Conservation (phyloP, 2,113 vertebrate species). For the Chinchilla lanigera region DNA sequence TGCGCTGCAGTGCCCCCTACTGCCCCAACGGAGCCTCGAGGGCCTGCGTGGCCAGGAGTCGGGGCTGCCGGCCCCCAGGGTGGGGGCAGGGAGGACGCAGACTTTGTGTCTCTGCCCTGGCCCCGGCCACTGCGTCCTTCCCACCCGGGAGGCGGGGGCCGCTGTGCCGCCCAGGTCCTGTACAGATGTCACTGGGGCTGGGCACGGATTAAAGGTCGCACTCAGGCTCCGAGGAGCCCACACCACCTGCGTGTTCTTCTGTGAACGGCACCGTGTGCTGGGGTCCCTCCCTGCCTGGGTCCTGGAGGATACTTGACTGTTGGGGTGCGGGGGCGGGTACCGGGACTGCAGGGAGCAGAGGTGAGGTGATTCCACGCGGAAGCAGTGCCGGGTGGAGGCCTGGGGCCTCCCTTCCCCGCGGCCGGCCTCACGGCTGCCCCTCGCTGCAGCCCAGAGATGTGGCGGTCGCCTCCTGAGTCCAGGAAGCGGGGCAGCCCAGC, state of each 20-base stretch:
- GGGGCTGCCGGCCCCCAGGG: not conserved
- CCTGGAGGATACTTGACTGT: not conserved
- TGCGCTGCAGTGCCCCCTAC: not conserved
- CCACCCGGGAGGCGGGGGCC: not conserved
- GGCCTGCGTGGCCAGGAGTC: not conserved
- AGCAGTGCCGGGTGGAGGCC: not conserved
- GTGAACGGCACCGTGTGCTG: not conserved
- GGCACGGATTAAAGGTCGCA: constrained; percentile 70
- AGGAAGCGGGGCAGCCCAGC: not conserved
- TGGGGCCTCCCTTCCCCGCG: not conserved
- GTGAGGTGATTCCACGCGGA: not conserved
- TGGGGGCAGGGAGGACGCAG: not conserved
- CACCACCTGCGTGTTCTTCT: not conserved
- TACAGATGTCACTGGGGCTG: constrained; percentile 68
- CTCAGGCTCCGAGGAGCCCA: constrained; percentile 69
- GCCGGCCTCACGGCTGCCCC: too few relatives aligned
- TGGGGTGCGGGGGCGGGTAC: too few relatives aligned
- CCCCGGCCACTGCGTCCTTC: not conserved
- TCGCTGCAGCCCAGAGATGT: too few relatives aligned
- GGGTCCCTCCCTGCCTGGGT: not conserved
- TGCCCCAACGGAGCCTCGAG: not conserved
- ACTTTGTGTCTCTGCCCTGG: constrained; percentile 16
- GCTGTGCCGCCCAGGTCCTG: constrained; percentile 53
- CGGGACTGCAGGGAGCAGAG: not conserved
- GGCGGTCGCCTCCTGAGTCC: not conserved